Evolutionary conservation across 1,140 invertebrate genomes (phyloP), one percentile per base, ranked within the genome.

Genomic region (Papilio xuthus): DNA sequence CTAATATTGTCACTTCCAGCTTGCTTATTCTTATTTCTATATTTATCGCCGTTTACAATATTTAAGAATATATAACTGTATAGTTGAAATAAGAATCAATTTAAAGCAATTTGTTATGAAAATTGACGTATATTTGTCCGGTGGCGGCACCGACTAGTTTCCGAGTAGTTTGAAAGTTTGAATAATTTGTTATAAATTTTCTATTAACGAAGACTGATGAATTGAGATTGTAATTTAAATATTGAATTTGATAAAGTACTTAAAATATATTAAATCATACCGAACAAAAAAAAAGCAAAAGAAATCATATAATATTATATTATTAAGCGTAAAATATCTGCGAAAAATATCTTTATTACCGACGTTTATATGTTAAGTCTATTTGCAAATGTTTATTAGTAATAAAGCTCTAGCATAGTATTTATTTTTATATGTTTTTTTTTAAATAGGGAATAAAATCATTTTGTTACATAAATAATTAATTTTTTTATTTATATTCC

Each of bases 1-100:
- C 86, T 1, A 81, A 76, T 26, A 44, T 78, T 26, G 2, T 92
- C 0, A 86, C 86, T 2, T 87, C 89, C n/a, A 82, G 89, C 50
- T 77, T 91, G 9, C 20, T 92, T 6, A 75, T 93, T 13, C n/a
- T 89, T 0, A 71, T 91, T 53, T 91, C 89, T 37, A 26, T 88
- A 20, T 18, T 90, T 20, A 70, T 90, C 4, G 80, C 88, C 13
- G 23, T 90, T 15, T 84, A 67, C 26, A 67, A 67, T 67, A 32
- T 37, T 37, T 37, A 37, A 37, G 4, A 37, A 37, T 37, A 6
- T 37, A 37, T 37, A 37, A 37, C 7, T 37, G 32, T 37, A 37
- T 7, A 37, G 32, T 37, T 37, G 32, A 37, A 37, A 37, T 37
- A 6, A 1, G 7, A 37, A 37, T 6, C 4, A 37, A 37, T n/a